Percentiles rank a stretch among this genome's conserved stretches.
Conservation (phyloP, 1,140 invertebrate genomes). For the Alviniconcha marisindica region DNA sequence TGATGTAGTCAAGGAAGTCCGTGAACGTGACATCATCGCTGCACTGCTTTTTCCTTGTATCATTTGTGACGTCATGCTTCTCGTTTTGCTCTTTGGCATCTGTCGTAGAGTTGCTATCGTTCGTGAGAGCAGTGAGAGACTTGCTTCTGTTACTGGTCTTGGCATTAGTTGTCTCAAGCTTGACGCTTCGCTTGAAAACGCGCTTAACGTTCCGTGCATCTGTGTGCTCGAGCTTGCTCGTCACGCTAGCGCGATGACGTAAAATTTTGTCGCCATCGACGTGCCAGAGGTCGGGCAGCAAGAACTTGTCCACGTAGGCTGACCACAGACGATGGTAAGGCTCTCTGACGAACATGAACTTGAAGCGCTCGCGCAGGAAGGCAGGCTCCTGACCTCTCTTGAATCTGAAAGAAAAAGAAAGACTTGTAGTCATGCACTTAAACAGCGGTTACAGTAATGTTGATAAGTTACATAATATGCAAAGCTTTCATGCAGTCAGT, state of each 20-base stretch:
- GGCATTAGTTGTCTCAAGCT: too few species aligned
- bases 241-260: too few species aligned
- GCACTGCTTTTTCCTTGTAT: too few species aligned
- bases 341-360: slow-evolving; percentile 52
- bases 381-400: not conserved
- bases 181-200: slow-evolving; percentile 15
- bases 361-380: slow-evolving; percentile 2
- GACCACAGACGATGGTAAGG: too few species aligned
- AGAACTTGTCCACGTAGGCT: too few species aligned
- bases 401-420: not conserved
- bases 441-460: not conserved
- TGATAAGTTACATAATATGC: not conserved
- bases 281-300: slow-evolving; percentile 44
- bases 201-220: slow-evolving; percentile 42
- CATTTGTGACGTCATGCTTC: too few species aligned
- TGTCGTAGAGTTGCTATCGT: too few species aligned
- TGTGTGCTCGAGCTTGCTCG: slow-evolving; percentile 48
- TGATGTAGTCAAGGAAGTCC: slow-evolving; percentile 36
- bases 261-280: slow-evolving; percentile 51
- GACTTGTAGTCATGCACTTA: not conserved
- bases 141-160: too few species aligned
- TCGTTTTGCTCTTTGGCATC: too few species aligned
- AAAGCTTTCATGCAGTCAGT: not conserved
- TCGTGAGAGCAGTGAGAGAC: too few species aligned
- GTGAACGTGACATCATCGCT: slow-evolving; percentile 36